Conservation (phyloP, 92 coral and sea anemone genomes). For the Paramuricea clavata region DNA sequence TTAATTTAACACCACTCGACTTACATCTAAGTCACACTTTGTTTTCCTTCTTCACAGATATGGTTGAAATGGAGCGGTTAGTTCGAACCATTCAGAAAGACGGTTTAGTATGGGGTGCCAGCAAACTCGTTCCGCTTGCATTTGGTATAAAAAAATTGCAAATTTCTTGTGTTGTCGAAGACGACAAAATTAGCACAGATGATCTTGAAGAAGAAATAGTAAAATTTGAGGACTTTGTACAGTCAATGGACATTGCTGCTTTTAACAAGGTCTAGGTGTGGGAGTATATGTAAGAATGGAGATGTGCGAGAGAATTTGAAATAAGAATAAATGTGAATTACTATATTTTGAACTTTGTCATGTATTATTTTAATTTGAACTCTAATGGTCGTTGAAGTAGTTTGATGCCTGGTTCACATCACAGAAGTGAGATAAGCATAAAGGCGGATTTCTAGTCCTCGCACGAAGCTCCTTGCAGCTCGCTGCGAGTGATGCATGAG, state of each 20-base stretch:
- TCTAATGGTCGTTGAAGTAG: too few species aligned
- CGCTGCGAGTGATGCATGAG: too few species aligned
- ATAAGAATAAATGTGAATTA: too few species aligned
- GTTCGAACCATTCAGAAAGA: constrained; percentile 83
- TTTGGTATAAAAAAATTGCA: constrained; percentile 95
- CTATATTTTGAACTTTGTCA: too few species aligned
- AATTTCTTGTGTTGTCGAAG: constrained; percentile 88
- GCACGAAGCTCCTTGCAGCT: too few species aligned
- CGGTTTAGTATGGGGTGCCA: constrained; percentile 93
- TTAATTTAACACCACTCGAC: too few species aligned
- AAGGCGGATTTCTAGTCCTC: too few species aligned
- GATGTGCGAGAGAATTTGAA: background rate
- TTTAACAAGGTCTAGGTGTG: constrained; percentile 85
- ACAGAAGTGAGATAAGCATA: too few species aligned
- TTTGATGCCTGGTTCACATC: too few species aligned
- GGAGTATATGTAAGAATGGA: background rate
- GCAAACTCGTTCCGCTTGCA: constrained; percentile 87
- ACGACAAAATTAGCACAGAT: constrained; percentile 92
- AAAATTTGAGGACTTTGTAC: constrained; percentile 83
- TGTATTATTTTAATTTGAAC: too few species aligned
- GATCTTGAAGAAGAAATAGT: constrained; percentile 84
- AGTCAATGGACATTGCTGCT: constrained; percentile 95
- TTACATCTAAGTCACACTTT: background rate
- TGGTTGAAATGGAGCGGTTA: constrained; percentile 80
- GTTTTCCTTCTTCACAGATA: constrained; percentile 68